Conservation (phyloP, 23 tunicate genomes). For the Styela plicata region DNA sequence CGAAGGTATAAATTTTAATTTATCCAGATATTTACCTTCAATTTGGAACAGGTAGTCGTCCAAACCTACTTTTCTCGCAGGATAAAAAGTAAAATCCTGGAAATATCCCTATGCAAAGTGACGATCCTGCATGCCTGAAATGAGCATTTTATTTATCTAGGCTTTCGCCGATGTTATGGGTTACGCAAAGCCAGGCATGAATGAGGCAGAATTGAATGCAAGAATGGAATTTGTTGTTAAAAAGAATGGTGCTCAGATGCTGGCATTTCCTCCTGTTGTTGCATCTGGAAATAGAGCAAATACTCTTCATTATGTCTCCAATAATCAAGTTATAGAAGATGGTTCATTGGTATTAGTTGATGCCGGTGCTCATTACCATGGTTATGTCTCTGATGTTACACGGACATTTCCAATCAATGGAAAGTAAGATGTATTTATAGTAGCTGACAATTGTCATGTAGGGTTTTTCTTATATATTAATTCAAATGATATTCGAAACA, state of each 20-base stretch:
- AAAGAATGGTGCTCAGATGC: conserved; percentile 75
- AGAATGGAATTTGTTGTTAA: conserved; percentile 61
- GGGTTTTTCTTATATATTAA: too few species aligned
- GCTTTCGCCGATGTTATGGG: conserved; percentile 46
- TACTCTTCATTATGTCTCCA: conserved; percentile 74
- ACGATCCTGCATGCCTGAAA: too few species aligned
- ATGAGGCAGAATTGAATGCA: conserved; percentile 64
- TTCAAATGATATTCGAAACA: too few species aligned
- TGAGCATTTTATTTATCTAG: conserved; percentile 3
- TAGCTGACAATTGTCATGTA: too few species aligned
- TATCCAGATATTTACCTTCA: too few species aligned
- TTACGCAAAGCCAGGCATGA: conserved; percentile 43
- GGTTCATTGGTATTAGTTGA: conserved; percentile 85
- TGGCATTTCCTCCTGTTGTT: conserved; percentile 92
- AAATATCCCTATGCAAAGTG: too few species aligned
- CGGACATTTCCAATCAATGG: conserved; percentile 93
- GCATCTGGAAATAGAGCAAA: conserved; percentile 88
- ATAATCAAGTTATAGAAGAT: conserved; percentile 56
- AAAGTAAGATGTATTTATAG: conserved; percentile 61
- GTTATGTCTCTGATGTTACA: conserved; percentile 86
- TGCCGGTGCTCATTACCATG: conserved; percentile 86
- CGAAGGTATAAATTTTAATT: conserved; percentile 43
- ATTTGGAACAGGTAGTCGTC: too few species aligned
- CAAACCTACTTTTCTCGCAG: too few species aligned
- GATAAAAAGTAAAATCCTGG: too few species aligned